phyloP scores from a whole-genome alignment of 2,113 vertebrate genomes.

The Meleagris gallopavo region DNA sequence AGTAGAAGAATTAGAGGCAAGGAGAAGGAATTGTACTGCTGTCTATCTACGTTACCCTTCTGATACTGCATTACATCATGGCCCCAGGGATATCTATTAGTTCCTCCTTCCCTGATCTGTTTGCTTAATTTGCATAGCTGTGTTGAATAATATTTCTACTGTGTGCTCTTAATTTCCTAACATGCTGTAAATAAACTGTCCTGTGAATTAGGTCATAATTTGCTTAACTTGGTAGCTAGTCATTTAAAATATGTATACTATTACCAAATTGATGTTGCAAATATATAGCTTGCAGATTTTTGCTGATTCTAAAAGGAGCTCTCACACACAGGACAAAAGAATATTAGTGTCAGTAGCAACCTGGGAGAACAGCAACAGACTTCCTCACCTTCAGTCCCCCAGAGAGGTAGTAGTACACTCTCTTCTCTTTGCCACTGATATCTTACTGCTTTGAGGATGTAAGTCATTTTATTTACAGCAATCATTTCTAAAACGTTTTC shows the following conservation, averaged over 20 bases:
- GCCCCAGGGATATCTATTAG: neutral
- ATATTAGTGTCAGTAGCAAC: neutral
- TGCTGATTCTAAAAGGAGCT: neutral
- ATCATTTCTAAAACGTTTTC: neutral
- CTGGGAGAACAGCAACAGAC: neutral
- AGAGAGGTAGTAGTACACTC: neutral
- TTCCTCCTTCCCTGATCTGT: neutral
- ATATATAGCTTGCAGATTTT: neutral
- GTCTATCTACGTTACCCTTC: neutral
- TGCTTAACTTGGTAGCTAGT: conserved; percentile 29
- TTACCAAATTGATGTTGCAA: neutral
- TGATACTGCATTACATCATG: neutral
- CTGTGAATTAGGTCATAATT: conserved; percentile 27
- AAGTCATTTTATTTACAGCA: neutral
- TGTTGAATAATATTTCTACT: neutral
- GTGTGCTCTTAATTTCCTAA: conserved; percentile 7
- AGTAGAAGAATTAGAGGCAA: neutral
- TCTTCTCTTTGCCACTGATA: neutral
- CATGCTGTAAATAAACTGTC: conserved; percentile 52
- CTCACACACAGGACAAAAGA: neutral
- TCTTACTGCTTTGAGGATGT: neutral
- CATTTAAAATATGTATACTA: neutral
- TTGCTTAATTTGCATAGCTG: conserved; percentile 23
- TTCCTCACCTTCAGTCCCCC: rapidly evolving
- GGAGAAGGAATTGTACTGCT: neutral